These are phyloP conservation scores for Dynastes hyllus DNA, from an alignment of 2,888 invertebrate species.

Conservation along the genomic window DNA sequence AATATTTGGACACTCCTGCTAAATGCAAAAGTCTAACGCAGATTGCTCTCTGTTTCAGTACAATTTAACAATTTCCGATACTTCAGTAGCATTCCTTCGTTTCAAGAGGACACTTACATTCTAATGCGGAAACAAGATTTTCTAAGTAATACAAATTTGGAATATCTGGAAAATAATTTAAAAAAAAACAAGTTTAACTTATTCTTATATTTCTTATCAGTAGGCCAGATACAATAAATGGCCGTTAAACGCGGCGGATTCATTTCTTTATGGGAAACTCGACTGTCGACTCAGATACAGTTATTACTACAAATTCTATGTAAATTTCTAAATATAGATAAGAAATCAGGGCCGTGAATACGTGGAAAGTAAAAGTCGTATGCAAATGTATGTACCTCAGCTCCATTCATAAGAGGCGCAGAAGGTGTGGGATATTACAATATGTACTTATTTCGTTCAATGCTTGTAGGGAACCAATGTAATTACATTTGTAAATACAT, in stretches of 20 bases:
- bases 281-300: slow-evolving; percentile 12
- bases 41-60: no score
- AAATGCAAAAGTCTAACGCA: no score
- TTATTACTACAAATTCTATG: slow-evolving; percentile 40
- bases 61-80: no score
- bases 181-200: neutral
- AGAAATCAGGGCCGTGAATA: slow-evolving; percentile 16
- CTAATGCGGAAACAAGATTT: neutral
- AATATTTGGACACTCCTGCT: no score
- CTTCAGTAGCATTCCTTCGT: no score
- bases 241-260: no score
- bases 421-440: slow-evolving; percentile 44
- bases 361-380: slow-evolving; percentile 42
- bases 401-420: slow-evolving; percentile 41
- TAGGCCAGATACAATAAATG: neutral
- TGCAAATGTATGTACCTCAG: slow-evolving; percentile 32
- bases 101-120: no score
- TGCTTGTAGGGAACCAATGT: slow-evolving; percentile 24
- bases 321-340: slow-evolving; percentile 42
- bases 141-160: neutral
- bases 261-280: slow-evolving; percentile 15
- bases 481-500: slow-evolving; percentile 47
- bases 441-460: slow-evolving; percentile 39
- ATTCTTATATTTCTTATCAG: neutral
- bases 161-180: neutral